phyloP scores from a whole-genome alignment of 2,888 invertebrate genomes.

The Biston betularia region DNA sequence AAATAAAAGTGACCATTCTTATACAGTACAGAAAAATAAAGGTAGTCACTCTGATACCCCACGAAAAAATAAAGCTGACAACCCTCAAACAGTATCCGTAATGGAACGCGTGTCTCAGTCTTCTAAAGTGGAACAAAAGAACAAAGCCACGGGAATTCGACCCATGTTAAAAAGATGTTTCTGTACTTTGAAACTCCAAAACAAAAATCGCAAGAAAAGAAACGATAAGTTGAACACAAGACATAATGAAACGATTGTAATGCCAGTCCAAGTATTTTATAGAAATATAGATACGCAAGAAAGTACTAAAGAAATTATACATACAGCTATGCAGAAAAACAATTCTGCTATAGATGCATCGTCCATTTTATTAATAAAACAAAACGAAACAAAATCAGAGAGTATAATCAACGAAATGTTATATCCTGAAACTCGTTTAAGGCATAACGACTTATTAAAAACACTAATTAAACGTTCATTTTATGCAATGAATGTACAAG shows the following conservation, averaged over 20 bases:
- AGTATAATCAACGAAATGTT: not conserved
- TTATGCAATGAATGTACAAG: conserved; percentile 40
- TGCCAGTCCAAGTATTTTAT: conserved; percentile 26
- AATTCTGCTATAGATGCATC: not conserved
- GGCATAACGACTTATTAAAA: not conserved
- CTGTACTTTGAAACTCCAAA: conserved; percentile 54
- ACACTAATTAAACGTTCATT: conserved; percentile 8
- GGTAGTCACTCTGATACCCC: not conserved
- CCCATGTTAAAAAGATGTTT: conserved; percentile 57
- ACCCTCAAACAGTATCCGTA: not conserved
- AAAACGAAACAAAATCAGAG: not conserved
- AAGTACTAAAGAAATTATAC: not conserved
- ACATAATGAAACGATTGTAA: conserved; percentile 22
- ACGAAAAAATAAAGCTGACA: conserved; percentile 4
- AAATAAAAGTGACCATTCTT: not conserved
- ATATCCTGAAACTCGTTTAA: not conserved
- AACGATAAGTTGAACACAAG: conserved; percentile 5
- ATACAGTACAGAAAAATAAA: not conserved
- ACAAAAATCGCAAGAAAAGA: conserved; percentile 27
- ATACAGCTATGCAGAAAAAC: not conserved
- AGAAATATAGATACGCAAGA: not conserved
- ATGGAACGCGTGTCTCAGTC: conserved; percentile 36
- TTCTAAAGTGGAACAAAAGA: conserved; percentile 32
- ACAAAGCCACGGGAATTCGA: conserved; percentile 44
- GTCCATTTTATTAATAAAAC: not conserved